A percentile compares a stretch with the other conserved stretches of the same genome.
phyloP scores from a whole-genome alignment of 2,797 vertebrate species.

The Pseudomugil tenellus region DNA sequence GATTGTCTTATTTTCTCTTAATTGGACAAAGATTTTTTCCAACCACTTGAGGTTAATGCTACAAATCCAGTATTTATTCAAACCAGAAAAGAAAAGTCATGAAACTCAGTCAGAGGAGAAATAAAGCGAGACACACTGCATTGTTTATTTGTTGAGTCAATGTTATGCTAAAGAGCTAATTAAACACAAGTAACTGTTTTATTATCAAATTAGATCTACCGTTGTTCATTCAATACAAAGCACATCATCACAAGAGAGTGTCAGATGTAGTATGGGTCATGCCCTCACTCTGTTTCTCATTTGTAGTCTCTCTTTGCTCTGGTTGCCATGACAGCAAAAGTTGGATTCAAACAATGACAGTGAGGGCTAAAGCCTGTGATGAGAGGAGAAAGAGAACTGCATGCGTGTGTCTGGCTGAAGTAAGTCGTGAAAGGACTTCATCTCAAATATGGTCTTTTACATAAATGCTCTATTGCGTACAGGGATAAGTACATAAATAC shows the following conservation, averaged over 20 bases:
- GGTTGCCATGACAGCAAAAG: conserved; percentile 79
- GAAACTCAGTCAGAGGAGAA: not conserved
- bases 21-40: not conserved
- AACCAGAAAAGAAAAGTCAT: not conserved
- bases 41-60: not conserved
- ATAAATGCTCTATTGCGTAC: not conserved
- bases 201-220: conserved; percentile 10
- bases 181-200: conserved; percentile 13
- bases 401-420: conserved; percentile 37
- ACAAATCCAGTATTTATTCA: not conserved
- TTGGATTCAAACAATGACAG: conserved; percentile 72
- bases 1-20: too few species aligned
- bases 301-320: conserved; percentile 61
- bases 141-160: conserved; percentile 8
- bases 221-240: conserved; percentile 49
- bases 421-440: conserved; percentile 7
- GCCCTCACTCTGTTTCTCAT: conserved; percentile 68
- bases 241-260: conserved; percentile 41
- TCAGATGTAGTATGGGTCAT: conserved; percentile 56
- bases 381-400: conserved; percentile 41
- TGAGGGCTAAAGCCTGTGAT: conserved; percentile 57
- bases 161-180: conserved; percentile 14
- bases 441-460: not conserved
- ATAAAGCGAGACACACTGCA: not conserved
- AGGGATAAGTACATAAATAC: not conserved